Percentiles rank a stretch among this genome's conserved stretches.
Conservation (phyloP, 2,888 invertebrate genomes). For the Eilema caniola region DNA sequence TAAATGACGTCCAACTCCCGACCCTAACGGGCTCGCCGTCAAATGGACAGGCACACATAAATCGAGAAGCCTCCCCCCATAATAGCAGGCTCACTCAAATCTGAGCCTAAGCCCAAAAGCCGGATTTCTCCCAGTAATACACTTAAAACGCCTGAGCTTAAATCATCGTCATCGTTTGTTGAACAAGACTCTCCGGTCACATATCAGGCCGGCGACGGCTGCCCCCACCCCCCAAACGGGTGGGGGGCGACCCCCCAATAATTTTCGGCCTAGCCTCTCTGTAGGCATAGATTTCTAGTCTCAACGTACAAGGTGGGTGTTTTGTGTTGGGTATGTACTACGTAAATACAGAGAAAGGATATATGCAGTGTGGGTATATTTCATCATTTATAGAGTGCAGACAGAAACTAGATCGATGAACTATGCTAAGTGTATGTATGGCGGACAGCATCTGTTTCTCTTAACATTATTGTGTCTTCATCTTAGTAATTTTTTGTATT, state of each 20-base stretch:
- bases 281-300: conserved; percentile 82
- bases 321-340: conserved; percentile 69
- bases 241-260: conserved; percentile 63
- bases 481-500: not conserved
- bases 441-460: conserved; percentile 30
- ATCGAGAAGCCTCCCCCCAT: conserved; percentile 74
- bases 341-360: conserved; percentile 67
- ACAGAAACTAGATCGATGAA: conserved; percentile 43
- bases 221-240: conserved; percentile 46
- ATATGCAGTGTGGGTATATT: conserved; percentile 65
- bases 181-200: conserved; percentile 87
- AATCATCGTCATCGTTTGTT: conserved; percentile 88
- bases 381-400: conserved; percentile 61
- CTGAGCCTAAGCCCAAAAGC: conserved; percentile 82
- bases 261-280: conserved; percentile 79
- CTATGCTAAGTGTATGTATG: conserved; percentile 38
- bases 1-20: conserved; percentile 53
- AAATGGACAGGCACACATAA: conserved; percentile 75
- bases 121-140: conserved; percentile 85
- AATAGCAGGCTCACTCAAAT: conserved; percentile 83
- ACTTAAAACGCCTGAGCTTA: conserved; percentile 86
- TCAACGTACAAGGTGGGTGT: conserved; percentile 75
- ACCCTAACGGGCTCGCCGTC: conserved; percentile 49
- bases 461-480: not conserved
- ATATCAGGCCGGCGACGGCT: conserved; percentile 81